A percentile compares a stretch with the other conserved stretches of the same genome.
These are phyloP conservation scores for Nipponia nippon DNA, from an alignment of 2,113 vertebrate species.

Conservation along the genomic window DNA sequence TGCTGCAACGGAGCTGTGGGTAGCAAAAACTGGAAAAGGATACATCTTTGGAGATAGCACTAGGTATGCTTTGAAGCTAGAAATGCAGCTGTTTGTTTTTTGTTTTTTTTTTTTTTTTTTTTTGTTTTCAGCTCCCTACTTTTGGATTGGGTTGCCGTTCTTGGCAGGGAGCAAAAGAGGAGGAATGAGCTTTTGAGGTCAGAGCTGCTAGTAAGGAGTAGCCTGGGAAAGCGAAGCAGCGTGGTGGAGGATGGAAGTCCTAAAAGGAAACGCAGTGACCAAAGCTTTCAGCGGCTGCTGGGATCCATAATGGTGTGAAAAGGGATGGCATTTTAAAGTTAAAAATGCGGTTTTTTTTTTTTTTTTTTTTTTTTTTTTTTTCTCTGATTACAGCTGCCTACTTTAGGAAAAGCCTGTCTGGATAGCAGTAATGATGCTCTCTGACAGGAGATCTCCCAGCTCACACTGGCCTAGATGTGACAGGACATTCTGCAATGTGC, in stretches of 20 bases:
- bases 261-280: background rate
- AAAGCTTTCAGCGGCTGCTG: background rate
- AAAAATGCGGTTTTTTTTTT: background rate
- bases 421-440: background rate
- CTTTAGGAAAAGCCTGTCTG: background rate
- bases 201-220: background rate
- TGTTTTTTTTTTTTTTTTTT: no score
- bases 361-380: background rate
- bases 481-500: background rate
- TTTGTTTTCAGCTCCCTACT: no score
- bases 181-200: background rate
- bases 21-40: background rate
- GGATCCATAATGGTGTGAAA: background rate
- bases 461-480: background rate
- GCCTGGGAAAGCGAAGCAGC: rapidly evolving
- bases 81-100: background rate
- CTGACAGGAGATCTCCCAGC: background rate
- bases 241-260: background rate
- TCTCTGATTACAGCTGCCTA: background rate
- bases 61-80: background rate
- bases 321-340: background rate
- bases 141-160: background rate
- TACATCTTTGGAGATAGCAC: background rate
- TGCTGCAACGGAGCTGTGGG: background rate
- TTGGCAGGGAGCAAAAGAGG: background rate